These are phyloP conservation scores for Smutsia gigantea DNA, from an alignment of 2,797 vertebrate genomes.

Conservation along the genomic window DNA sequence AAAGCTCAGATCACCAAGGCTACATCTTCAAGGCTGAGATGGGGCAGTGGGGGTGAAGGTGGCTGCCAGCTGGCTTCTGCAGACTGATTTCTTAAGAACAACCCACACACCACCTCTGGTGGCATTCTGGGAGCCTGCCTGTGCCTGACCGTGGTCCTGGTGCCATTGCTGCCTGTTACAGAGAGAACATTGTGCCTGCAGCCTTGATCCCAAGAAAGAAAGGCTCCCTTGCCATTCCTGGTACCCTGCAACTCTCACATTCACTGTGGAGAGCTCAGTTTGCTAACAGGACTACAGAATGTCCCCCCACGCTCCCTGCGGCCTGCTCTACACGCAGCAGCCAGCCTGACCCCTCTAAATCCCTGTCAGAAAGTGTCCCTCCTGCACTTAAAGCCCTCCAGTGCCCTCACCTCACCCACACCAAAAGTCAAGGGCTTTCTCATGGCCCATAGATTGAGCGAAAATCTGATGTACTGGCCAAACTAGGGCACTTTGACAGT, in stretches of 20 bases:
- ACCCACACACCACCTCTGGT: rapidly evolving
- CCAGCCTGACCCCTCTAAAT: background rate
- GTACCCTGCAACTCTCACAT: background rate
- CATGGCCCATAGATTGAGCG: background rate
- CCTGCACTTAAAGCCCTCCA: background rate
- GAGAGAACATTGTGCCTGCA: background rate
- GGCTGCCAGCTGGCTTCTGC: background rate
- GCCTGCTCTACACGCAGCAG: background rate
- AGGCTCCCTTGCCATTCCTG: background rate
- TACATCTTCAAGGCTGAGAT: background rate
- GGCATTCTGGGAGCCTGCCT: background rate
- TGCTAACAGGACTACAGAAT: background rate
- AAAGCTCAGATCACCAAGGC: background rate
- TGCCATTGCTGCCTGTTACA: background rate
- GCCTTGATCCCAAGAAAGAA: background rate
- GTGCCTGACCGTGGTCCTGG: background rate
- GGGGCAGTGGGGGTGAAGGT: background rate
- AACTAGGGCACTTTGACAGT: background rate
- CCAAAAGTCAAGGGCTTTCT: background rate
- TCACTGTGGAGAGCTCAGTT: background rate
- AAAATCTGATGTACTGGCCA: background rate
- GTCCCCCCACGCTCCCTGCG: background rate
- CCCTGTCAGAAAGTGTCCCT: background rate
- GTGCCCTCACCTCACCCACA: background rate
- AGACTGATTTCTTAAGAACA: background rate